A percentile compares a stretch with the other conserved stretches of the same genome.
Conservation (phyloP, 2,113 vertebrate species). For the Tenrec ecaudatus region DNA sequence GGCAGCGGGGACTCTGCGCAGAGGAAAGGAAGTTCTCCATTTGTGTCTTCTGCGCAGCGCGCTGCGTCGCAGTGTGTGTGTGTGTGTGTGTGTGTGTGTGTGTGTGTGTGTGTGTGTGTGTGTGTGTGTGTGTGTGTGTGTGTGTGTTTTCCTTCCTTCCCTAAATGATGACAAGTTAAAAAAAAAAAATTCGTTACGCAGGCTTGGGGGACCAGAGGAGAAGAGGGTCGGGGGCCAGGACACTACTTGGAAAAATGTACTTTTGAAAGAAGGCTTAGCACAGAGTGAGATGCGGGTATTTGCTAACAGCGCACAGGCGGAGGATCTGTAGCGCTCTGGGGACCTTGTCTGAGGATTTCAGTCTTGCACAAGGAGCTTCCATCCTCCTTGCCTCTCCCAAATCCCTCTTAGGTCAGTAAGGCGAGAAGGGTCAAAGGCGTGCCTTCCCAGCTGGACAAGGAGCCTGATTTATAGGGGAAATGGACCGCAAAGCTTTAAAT, state of each 20-base stretch:
- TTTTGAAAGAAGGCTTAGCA: background rate
- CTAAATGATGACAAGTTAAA: constrained; percentile 22
- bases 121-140: no score
- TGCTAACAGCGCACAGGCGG: background rate
- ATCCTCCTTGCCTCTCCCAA: background rate
- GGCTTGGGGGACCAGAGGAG: background rate
- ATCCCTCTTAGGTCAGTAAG: background rate
- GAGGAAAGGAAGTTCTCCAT: constrained; percentile 6
- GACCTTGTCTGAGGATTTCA: background rate
- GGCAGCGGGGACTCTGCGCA: background rate
- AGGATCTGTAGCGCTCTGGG: background rate
- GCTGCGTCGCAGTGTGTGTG: background rate
- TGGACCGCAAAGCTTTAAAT: background rate
- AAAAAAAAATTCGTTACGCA: background rate
- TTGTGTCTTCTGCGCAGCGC: constrained; percentile 17
- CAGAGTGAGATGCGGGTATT: background rate
- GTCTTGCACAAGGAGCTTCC: background rate
- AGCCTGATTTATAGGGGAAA: background rate
- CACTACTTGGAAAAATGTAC: background rate
- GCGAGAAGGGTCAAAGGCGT: background rate
- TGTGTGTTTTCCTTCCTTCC: constrained; percentile 13
- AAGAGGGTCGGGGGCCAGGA: background rate
- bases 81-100: background rate
- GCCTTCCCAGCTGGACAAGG: background rate
- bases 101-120: background rate